Evolutionary conservation across 2,113 vertebrate genomes (phyloP).

Genomic region (Coptodon bakossiorum): DNA sequence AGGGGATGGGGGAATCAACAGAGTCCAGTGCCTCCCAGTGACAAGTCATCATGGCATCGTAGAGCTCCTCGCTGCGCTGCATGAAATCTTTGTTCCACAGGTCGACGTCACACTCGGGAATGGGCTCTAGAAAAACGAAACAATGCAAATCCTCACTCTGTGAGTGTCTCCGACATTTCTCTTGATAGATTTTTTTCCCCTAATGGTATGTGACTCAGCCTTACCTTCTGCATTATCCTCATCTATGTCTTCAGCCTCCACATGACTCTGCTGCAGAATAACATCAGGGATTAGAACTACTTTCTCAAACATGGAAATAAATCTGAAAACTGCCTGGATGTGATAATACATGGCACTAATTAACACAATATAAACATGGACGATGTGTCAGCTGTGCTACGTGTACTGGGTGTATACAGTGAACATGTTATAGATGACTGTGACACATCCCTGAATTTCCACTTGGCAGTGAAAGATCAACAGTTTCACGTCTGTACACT

Average conservation of each 20-base stretch:
- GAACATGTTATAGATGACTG: not conserved
- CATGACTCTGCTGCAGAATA: constrained; percentile 44
- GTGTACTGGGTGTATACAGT: not conserved
- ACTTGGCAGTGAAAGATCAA: not conserved
- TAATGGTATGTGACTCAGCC: accelerated
- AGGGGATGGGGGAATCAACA: constrained; percentile 74
- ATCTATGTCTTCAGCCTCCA: constrained; percentile 45
- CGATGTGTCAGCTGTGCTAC: not conserved
- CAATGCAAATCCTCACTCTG: not conserved
- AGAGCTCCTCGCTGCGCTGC: constrained; percentile 88
- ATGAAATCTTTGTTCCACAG: constrained; percentile 85
- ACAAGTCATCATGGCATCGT: constrained; percentile 84
- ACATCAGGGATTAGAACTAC: not conserved
- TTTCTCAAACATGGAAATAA: not conserved
- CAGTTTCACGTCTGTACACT: not conserved
- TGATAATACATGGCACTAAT: not conserved
- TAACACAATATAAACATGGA: not conserved
- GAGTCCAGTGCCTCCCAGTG: constrained; percentile 88
- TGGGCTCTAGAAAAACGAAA: constrained; percentile 54
- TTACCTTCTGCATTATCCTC: constrained; percentile 71
- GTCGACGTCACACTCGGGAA: constrained; percentile 75
- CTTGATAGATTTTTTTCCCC: not conserved
- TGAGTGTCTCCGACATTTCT: not conserved
- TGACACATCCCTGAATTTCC: not conserved
- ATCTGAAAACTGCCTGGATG: not conserved